Evolutionary conservation across 2,797 vertebrate genomes (phyloP), one percentile per base, ranked within the genome.

Genomic region (Chaenodraco wilsoni): DNA sequence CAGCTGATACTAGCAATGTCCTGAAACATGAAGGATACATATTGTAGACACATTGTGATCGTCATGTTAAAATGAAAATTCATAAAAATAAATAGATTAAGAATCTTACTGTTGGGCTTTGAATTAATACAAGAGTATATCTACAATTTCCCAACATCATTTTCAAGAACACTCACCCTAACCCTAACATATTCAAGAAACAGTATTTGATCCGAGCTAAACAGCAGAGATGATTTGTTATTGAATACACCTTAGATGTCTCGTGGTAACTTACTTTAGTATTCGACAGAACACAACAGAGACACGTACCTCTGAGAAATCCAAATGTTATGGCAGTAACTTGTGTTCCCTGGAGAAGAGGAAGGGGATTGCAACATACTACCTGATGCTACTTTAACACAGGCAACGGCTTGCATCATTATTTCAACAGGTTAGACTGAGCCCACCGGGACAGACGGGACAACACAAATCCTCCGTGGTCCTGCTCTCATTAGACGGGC

Each of bases 381-480:
- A 37, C 63, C n/a, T 55, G 64, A 56, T 76, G 54, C 69, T 50
- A 83, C 75, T 58, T 17, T 27, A 68, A 50, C 64, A 3, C 48
- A 55, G 64, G 40, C 76, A 58, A 33, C 2, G n/a, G 69, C 86
- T 92, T 91, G 90, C 92, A 92, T 92, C 91, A 92, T 85, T 83
- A 83, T 91, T 89, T 91, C 90, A 87, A 86, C 89, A 92, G 77
- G 85, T 87, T 17, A 68, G 46, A 51, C 17, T 33, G 73, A 69
- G 72, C 55, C 33, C 76, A n/a, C 13, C 58, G 83, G 85, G 89
- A 83, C 8, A 0, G 60, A 17, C 7, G 46, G 55, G 74, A 87
- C 78, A 77, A 82, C 74, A 75, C 10, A 1, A 67, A 83, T 63
- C 69, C 84, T 76, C 86, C 27, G 1, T 1, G 64, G 85, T 62